Evolutionary conservation across 1,140 invertebrate genomes (phyloP).

Genomic region (Nylanderia fulva): DNA sequence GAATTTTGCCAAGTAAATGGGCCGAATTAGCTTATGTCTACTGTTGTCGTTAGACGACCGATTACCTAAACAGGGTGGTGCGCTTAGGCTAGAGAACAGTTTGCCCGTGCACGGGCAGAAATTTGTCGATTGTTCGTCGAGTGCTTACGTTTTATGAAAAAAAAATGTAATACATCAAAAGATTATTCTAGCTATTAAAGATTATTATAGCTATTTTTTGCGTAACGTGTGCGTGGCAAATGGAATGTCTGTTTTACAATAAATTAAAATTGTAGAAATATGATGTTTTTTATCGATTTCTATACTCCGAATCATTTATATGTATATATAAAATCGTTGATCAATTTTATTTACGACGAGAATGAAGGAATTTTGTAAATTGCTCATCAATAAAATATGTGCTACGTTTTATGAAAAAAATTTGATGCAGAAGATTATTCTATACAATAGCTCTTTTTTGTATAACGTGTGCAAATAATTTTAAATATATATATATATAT

Average conservation of each 20-base stretch:
- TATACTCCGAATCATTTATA: background rate
- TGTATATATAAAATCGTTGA: background rate
- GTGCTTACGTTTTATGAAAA: background rate
- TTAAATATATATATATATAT: too few species aligned
- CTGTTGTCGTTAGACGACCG: background rate
- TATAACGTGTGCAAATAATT: too few species aligned
- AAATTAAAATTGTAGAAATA: constrained; percentile 3
- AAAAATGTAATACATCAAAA: background rate
- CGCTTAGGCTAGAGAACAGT: background rate
- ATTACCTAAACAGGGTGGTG: constrained; percentile 14
- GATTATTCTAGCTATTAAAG: too few species aligned
- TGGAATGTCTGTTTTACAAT: background rate
- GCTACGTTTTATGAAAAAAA: too few species aligned
- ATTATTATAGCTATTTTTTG: background rate
- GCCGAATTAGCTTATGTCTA: background rate
- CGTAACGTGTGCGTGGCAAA: background rate
- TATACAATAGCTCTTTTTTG: too few species aligned
- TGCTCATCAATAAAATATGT: too few species aligned
- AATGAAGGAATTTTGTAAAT: constrained; percentile 2
- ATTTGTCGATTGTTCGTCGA: background rate
- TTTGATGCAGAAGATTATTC: too few species aligned
- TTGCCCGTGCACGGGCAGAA: background rate
- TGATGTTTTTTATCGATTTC: background rate
- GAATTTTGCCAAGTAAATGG: constrained; percentile 22
- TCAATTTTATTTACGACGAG: constrained; percentile 28